phyloP scores from a whole-genome alignment of 2,113 vertebrate genomes.

The Anser cygnoides region DNA sequence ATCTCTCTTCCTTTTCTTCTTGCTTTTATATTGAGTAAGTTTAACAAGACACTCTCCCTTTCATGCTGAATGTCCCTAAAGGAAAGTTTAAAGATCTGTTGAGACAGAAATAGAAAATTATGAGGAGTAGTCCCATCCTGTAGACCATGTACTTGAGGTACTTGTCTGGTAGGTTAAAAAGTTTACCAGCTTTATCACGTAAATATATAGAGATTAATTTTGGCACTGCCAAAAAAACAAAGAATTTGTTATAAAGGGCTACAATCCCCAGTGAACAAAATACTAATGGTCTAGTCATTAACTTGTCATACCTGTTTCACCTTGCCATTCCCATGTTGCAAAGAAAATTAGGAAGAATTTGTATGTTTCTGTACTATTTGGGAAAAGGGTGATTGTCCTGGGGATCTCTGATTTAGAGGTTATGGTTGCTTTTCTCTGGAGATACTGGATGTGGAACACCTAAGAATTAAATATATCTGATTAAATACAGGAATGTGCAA shows the following conservation, averaged over 20 bases:
- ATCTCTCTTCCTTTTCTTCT: background rate
- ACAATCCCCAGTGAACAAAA: background rate
- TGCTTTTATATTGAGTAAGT: background rate
- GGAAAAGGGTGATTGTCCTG: background rate
- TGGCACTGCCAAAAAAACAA: background rate
- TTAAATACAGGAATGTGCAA: background rate
- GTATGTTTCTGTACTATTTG: background rate
- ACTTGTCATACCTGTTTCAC: background rate
- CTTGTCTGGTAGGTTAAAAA: background rate
- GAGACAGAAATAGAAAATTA: background rate
- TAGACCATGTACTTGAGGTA: fast-evolving
- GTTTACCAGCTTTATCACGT: background rate
- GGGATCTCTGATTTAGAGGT: background rate
- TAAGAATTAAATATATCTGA: background rate
- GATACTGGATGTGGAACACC: background rate
- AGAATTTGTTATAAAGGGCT: background rate
- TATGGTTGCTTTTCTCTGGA: conserved; percentile 1
- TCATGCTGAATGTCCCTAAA: background rate
- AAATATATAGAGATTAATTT: background rate
- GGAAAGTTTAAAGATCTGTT: background rate
- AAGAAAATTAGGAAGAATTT: background rate
- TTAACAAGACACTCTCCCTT: background rate
- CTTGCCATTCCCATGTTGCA: background rate
- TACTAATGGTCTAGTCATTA: background rate
- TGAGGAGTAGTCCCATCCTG: background rate